Percentiles rank a stretch among this genome's conserved stretches.
phyloP scores from a whole-genome alignment of 1,140 invertebrate species.

The Whitmania pigra region DNA sequence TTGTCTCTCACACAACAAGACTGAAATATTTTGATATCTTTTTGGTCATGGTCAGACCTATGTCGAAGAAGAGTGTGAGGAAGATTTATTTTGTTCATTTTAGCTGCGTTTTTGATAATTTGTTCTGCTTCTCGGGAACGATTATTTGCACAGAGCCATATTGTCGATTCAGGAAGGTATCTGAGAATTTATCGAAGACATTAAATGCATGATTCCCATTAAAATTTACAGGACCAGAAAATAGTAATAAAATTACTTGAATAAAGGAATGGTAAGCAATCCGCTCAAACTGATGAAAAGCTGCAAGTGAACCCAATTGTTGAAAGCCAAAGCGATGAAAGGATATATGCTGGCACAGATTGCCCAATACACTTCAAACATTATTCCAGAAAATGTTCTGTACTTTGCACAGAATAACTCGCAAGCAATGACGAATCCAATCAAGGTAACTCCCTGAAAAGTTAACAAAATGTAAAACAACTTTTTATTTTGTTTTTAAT shows the following conservation, averaged over 20 bases:
- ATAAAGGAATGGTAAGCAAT: slow-evolving; percentile 33
- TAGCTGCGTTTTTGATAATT: slow-evolving; percentile 26
- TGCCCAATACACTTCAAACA: slow-evolving; percentile 43
- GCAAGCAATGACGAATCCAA: slow-evolving; percentile 32
- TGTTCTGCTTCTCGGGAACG: slow-evolving; percentile 26
- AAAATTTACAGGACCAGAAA: background rate
- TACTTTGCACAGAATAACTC: slow-evolving; percentile 41
- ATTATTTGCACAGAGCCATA: slow-evolving; percentile 28
- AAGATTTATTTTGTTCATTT: slow-evolving; percentile 15
- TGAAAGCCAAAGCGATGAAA: slow-evolving; percentile 36
- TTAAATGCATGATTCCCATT: background rate
- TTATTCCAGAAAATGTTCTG: slow-evolving; percentile 40
- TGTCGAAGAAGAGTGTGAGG: slow-evolving; percentile 10
- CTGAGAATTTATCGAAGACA: slow-evolving; percentile 10
- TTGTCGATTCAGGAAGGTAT: slow-evolving; percentile 28
- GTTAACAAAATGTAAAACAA: slow-evolving; percentile 8
- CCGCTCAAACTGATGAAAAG: slow-evolving; percentile 34
- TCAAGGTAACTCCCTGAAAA: slow-evolving; percentile 26
- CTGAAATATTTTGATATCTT: background rate
- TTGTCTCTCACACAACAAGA: background rate
- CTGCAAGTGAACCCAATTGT: slow-evolving; percentile 42
- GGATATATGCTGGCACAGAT: slow-evolving; percentile 38
- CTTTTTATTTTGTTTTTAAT: slow-evolving; percentile 6
- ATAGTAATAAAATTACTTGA: background rate
- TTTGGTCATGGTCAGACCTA: background rate